Conservation (phyloP, 2,797 vertebrate genomes). For the Tenualosa thibaudeaui region DNA sequence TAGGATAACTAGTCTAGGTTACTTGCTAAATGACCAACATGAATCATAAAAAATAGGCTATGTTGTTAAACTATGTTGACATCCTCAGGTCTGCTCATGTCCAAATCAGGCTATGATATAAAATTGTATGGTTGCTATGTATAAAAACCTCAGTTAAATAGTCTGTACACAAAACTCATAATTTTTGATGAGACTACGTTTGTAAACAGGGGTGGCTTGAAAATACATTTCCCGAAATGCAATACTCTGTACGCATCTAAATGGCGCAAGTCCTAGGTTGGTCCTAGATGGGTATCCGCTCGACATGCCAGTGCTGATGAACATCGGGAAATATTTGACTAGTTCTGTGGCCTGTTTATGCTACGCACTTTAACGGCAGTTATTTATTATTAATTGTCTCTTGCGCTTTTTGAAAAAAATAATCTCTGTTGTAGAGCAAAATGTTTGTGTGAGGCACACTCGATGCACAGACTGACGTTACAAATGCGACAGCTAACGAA, state of each 20-base stretch:
- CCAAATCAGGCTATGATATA: no score
- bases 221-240: constrained; percentile 69
- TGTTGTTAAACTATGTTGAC: no score
- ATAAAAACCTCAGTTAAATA: not conserved
- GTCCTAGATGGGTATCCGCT: not conserved
- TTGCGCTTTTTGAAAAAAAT: not conserved
- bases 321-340: not conserved
- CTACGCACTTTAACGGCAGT: no score
- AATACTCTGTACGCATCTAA: constrained; percentile 45
- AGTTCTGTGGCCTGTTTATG: not conserved
- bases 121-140: no score
- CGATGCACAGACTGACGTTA: constrained; percentile 4
- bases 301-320: not conserved
- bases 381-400: no score
- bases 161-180: not conserved
- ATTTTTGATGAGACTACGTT: not conserved
- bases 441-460: not conserved
- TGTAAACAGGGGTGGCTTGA: not conserved
- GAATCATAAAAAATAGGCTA: no score
- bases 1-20: no score
- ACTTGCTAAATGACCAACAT: no score
- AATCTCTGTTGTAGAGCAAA: not conserved
- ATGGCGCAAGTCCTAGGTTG: constrained; percentile 41
- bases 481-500: not conserved
- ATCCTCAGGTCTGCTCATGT: no score